Evolutionary conservation across 2,113 vertebrate genomes (phyloP).

Genomic region (Microcebus tavaratra): DNA sequence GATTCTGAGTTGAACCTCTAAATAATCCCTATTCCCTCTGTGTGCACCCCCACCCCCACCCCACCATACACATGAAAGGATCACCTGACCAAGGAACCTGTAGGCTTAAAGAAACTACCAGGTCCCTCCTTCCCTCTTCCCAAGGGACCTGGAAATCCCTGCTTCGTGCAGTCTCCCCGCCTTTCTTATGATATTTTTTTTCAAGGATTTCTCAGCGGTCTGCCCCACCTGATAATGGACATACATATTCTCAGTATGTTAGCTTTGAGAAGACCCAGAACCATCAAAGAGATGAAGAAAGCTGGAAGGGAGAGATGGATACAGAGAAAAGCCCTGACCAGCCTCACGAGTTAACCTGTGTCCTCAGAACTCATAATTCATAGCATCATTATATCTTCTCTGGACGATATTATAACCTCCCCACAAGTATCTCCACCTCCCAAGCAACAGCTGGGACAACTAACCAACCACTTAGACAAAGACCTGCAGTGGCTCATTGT

Average conservation of each 20-base stretch:
- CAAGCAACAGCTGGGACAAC: not conserved
- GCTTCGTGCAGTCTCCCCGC: not conserved
- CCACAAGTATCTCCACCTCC: not conserved
- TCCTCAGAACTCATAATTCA: not conserved
- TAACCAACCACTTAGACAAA: not conserved
- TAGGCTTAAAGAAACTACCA: not conserved
- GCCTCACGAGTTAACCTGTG: not conserved
- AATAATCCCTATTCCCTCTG: not conserved
- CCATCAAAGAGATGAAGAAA: not conserved
- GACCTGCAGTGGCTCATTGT: not conserved
- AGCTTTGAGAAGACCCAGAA: not conserved
- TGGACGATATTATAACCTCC: not conserved
- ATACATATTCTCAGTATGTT: not conserved
- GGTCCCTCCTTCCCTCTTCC: not conserved
- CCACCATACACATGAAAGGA: not conserved
- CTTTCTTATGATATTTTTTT: not conserved
- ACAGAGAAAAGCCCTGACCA: not conserved
- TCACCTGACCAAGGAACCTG: not conserved
- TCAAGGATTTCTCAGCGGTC: not conserved
- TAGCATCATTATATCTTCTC: not conserved
- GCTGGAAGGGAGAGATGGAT: not conserved
- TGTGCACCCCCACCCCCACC: not conserved
- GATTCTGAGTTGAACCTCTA: not conserved
- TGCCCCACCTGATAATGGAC: not conserved
- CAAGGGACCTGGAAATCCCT: not conserved